phyloP scores from a whole-genome alignment of 1,140 invertebrate genomes.

The Bombus superbus region DNA sequence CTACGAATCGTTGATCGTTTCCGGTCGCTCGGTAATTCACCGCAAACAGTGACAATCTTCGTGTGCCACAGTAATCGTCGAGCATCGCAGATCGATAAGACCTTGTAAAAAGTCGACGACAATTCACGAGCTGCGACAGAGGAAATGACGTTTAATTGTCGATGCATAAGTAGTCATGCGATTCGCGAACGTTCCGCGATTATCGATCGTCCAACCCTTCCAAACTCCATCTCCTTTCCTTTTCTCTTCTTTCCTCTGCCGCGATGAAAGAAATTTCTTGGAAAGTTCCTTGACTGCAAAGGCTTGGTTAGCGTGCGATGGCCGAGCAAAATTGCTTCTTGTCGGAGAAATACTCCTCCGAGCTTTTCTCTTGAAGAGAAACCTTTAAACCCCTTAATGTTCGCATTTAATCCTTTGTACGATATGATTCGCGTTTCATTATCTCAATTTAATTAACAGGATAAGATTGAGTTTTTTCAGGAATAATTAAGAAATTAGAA shows the following conservation, averaged over 20 bases:
- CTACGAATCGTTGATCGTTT: slow-evolving; percentile 20
- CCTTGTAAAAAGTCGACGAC: slow-evolving; percentile 18
- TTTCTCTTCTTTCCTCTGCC: neutral
- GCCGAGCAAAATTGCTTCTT: neutral
- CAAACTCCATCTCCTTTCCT: neutral
- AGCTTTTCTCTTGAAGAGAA: too few species aligned
- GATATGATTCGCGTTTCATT: too few species aligned
- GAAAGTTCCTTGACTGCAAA: neutral
- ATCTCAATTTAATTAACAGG: too few species aligned
- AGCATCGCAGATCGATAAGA: slow-evolving; percentile 19
- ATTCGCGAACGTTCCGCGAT: neutral
- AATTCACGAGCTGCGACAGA: neutral
- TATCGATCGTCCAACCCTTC: neutral
- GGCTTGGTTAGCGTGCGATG: neutral
- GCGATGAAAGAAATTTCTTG: neutral
- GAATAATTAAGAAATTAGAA: too few species aligned
- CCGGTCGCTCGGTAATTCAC: neutral
- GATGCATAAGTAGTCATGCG: slow-evolving; percentile 19
- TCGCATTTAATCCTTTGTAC: too few species aligned
- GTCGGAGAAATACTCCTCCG: too few species aligned
- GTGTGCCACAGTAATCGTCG: neutral
- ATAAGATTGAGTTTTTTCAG: too few species aligned
- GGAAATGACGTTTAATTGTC: slow-evolving; percentile 3
- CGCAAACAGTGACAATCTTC: neutral
- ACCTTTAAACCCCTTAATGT: too few species aligned